These are phyloP conservation scores for Matsumyia berberina DNA, from an alignment of 2,888 invertebrate species.

Conservation along the genomic window DNA sequence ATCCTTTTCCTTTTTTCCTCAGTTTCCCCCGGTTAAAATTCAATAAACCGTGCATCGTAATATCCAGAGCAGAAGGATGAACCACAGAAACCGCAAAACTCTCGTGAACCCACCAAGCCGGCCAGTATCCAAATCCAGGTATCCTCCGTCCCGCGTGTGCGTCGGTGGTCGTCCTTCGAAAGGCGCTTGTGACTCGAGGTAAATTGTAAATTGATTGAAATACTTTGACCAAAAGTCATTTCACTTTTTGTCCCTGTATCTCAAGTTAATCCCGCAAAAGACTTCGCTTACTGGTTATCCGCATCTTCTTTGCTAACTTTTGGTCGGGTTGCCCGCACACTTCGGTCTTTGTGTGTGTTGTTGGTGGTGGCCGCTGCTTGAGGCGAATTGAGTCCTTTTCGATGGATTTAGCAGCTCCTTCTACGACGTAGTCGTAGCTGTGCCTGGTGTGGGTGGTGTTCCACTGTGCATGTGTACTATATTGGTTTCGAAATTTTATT, in stretches of 20 bases:
- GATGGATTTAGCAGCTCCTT: not conserved
- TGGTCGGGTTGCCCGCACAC: constrained; percentile 14
- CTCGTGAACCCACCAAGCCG: constrained; percentile 13
- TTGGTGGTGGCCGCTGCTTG: not conserved
- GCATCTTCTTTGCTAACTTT: constrained; percentile 21
- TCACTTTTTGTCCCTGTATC: constrained; percentile 41
- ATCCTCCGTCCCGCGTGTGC: not conserved
- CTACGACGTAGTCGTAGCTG: not conserved
- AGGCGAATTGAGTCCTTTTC: constrained; percentile 24
- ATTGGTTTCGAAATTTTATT: constrained; percentile 73
- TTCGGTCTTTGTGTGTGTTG: not conserved
- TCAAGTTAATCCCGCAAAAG: constrained; percentile 67
- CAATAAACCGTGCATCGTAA: constrained; percentile 51
- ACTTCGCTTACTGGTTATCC: constrained; percentile 42
- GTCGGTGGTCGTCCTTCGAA: constrained; percentile 7
- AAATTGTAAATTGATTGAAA: constrained; percentile 75
- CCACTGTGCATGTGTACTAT: constrained; percentile 48
- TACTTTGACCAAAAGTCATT: constrained; percentile 72
- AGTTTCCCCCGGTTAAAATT: constrained; percentile 47
- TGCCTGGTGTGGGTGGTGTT: constrained; percentile 6
- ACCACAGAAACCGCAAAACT: constrained; percentile 30
- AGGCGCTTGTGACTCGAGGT: constrained; percentile 48
- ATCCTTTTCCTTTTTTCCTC: constrained; percentile 15
- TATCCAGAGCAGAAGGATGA: constrained; percentile 32
- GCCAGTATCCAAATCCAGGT: constrained; percentile 35